These are phyloP conservation scores for Muricea muricata DNA, from an alignment of 92 coral and sea anemone genomes.

Conservation along the genomic window DNA sequence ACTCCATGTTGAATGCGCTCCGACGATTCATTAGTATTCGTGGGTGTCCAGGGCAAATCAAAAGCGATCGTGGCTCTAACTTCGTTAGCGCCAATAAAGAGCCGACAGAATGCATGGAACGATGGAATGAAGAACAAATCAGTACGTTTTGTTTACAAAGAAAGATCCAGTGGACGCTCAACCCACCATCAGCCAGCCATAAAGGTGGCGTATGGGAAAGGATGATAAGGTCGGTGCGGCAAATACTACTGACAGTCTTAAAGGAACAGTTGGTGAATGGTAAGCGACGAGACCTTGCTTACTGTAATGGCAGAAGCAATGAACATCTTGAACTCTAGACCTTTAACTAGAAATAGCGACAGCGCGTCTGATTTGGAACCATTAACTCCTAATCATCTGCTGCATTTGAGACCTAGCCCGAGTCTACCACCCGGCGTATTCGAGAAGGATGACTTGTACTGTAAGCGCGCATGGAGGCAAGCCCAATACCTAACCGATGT, in stretches of 20 bases:
- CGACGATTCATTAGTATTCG: neutral
- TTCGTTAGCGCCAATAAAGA: neutral
- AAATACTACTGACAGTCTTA: conserved; percentile 42
- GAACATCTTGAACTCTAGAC: conserved; percentile 55
- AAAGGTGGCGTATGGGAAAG: conserved; percentile 70
- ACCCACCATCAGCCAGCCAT: conserved; percentile 67
- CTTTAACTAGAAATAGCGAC: conserved; percentile 58
- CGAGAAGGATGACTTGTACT: conserved; percentile 45
- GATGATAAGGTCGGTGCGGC: conserved; percentile 56
- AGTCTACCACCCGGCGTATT: conserved; percentile 63
- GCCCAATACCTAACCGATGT: conserved; percentile 50
- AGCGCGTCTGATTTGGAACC: conserved; percentile 56
- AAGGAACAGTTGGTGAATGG: conserved; percentile 44
- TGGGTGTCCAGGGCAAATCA: neutral
- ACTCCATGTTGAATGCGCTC: conserved; percentile 31
- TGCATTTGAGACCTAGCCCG: conserved; percentile 50
- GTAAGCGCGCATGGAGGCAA: conserved; percentile 50
- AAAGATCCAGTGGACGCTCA: conserved; percentile 55
- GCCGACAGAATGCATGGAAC: neutral
- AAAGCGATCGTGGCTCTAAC: neutral
- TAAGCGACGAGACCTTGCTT: conserved; percentile 50
- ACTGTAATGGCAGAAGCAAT: conserved; percentile 63
- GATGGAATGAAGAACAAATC: neutral
- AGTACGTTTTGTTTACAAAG: neutral
- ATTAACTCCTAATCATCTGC: conserved; percentile 65